Base-by-base conservation (phyloP, 1,140 invertebrate genomes). In the Drosophila sp. region DNA sequence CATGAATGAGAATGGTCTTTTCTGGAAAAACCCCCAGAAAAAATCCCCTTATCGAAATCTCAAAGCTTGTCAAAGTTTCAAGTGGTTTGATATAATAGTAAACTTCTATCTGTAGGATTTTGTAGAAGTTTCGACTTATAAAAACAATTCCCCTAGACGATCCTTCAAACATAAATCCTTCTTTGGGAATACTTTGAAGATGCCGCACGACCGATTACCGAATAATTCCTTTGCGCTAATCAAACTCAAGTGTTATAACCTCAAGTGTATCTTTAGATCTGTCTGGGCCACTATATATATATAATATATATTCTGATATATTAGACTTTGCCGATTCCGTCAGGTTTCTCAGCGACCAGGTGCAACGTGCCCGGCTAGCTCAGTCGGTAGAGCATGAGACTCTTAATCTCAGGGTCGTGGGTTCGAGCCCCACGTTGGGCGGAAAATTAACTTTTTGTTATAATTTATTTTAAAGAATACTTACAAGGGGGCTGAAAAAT, bases 341-440 rank as follows among this genome's bases (percentile, higher is more conserved):
- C 44, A 50, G 23, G 4, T 57, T 62, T 56, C 35, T 2, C 0
- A 1, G 0, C 4, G 25, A 1, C 17, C 11, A 27, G 11, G 8
- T 62, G 62, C 38, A 30, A 29, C 23, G 10, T 1, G 95, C 95
- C 95, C 95, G 95, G 95, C 95, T 96, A 96, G 95, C 95, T 96
- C 95, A 96, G 95, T 96, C 96, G 96, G 96, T 96, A 96, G 96
- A 96, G 96, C 96, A 96, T 96, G 96, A 96, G 96, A 96, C 96
- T 96, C 95, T 96, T 97, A 96, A 96, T 96, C 96, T 96, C 95
- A 95, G 96, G 96, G 96, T 96, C 96, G 96, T 96, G 95, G 96
- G 96, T 96, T 96, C 96, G 95, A 96, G 96, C 95, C 95, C 95
- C 95, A 96, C 96, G 95, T 96, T 96, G 95, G 95, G 95, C 95